phyloP scores from a whole-genome alignment of 2,797 vertebrate species.

The Syncerus caffer region DNA sequence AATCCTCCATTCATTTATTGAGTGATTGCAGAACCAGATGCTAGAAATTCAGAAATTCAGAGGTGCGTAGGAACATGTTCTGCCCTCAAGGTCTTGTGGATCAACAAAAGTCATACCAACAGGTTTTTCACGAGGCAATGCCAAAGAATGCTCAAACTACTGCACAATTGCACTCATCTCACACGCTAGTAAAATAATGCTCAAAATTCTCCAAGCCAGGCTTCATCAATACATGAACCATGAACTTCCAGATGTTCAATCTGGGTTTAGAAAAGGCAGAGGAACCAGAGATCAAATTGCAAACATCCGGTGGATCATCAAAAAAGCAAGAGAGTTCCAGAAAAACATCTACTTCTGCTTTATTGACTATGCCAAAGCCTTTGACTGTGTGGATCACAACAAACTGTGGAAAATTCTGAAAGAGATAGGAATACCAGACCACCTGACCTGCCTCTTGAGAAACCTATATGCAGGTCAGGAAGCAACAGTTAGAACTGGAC shows the following conservation, averaged over 20 bases:
- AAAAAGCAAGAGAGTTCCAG: not conserved
- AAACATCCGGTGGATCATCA: accelerated
- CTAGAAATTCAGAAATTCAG: not conserved
- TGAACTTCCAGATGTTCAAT: not conserved
- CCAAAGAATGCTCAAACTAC: not conserved
- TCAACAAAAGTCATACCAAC: not conserved
- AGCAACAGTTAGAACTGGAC: not conserved
- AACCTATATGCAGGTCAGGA: not conserved
- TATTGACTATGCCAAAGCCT: not conserved
- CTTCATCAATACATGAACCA: not conserved
- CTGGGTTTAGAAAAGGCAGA: not conserved
- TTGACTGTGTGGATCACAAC: not conserved
- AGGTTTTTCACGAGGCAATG: not conserved
- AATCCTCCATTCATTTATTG: not conserved
- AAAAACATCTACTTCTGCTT: not conserved
- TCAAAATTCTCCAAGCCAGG: not conserved
- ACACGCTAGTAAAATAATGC: not conserved
- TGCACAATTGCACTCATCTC: not conserved
- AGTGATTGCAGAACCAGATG: not conserved
- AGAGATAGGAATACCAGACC: not conserved
- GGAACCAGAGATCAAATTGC: not conserved
- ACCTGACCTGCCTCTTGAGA: not conserved
- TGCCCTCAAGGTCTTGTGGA: not conserved
- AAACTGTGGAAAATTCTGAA: not conserved
- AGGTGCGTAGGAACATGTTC: not conserved